These are phyloP conservation scores for Stegostoma tigrinum DNA, from an alignment of 2,113 vertebrate genomes.

Conservation along the genomic window DNA sequence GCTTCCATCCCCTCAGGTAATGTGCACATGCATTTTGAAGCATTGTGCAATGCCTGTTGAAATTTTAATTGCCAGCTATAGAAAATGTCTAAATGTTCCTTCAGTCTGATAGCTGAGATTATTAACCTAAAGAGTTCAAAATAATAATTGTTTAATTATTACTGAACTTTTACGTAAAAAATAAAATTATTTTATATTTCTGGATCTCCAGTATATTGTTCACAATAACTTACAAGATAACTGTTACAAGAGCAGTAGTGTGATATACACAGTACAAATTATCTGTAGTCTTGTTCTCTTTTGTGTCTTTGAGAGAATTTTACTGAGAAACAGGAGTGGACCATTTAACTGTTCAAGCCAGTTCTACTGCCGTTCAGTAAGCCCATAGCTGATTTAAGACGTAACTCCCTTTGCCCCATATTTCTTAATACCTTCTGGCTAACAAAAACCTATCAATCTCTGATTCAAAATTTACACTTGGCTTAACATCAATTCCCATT, in stretches of 20 bases:
- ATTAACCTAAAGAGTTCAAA: background rate
- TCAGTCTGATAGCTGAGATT: background rate
- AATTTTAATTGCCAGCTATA: background rate
- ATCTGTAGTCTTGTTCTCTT: background rate
- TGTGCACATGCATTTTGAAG: conserved; percentile 12
- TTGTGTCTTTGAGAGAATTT: background rate
- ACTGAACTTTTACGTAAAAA: background rate
- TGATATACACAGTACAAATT: background rate
- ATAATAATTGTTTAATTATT: too few relatives aligned
- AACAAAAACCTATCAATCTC: background rate
- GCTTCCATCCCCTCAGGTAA: conserved; percentile 85
- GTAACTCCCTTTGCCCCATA: background rate
- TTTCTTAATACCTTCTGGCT: background rate
- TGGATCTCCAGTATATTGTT: background rate
- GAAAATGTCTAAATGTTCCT: background rate
- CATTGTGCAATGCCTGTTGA: background rate
- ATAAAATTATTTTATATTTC: background rate
- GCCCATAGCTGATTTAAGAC: background rate
- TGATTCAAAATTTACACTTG: background rate
- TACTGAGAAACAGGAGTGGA: background rate
- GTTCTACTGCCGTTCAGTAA: background rate
- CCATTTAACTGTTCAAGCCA: too few relatives aligned
- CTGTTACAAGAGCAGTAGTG: background rate
- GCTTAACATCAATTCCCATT: background rate
- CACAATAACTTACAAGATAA: background rate